phyloP scores from a whole-genome alignment of 2,888 invertebrate genomes.

The Griposia aprilina region DNA sequence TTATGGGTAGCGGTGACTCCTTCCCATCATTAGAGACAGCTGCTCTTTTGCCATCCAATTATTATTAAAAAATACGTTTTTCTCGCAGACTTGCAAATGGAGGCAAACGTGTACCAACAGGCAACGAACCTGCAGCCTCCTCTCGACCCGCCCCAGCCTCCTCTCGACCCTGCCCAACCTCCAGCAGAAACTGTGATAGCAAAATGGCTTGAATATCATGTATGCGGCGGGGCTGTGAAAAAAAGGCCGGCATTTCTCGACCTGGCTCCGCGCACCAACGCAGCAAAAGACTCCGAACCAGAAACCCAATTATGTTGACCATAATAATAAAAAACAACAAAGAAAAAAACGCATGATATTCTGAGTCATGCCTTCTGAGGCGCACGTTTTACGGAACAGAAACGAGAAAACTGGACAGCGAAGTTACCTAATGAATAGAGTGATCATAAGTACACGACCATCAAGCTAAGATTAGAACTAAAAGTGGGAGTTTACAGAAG shows the following conservation, averaged over 20 bases:
- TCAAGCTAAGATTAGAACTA: background rate
- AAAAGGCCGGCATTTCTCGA: fast-evolving
- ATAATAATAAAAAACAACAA: background rate
- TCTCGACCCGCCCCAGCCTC: slow-evolving; percentile 54
- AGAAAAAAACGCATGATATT: background rate
- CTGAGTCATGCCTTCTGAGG: background rate
- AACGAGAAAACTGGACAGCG: background rate
- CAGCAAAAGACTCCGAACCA: background rate
- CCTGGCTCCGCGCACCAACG: background rate
- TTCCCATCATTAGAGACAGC: background rate
- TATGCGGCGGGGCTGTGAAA: too few species aligned
- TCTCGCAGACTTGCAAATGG: slow-evolving; percentile 62
- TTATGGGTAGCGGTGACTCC: background rate
- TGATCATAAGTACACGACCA: background rate
- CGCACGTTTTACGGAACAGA: background rate
- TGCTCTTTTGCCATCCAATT: background rate
- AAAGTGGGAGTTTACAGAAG: background rate
- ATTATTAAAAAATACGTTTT: background rate
- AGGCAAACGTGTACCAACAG: slow-evolving; percentile 71
- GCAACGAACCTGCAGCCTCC: slow-evolving; percentile 72
- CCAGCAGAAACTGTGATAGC: slow-evolving; percentile 6
- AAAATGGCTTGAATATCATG: background rate
- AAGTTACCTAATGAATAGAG: background rate
- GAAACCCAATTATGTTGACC: background rate
- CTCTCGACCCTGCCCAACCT: slow-evolving; percentile 51